These are phyloP conservation scores for Mastomys natalensis DNA, from an alignment of 2,113 vertebrate genomes.

Conservation along the genomic window DNA sequence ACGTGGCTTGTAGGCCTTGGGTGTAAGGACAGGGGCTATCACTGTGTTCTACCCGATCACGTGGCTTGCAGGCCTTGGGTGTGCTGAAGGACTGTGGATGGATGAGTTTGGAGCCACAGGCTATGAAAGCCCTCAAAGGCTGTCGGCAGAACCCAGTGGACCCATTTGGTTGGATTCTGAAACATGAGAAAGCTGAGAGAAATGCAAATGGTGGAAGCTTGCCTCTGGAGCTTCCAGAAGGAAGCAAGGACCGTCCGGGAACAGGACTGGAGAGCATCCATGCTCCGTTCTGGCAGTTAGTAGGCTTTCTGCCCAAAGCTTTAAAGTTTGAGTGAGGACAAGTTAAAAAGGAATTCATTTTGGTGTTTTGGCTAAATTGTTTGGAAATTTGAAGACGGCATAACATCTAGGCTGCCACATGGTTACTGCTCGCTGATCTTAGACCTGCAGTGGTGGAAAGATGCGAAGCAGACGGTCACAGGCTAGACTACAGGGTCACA, in stretches of 20 bases:
- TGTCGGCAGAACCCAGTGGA: neutral
- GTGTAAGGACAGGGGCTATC: neutral
- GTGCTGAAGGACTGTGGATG: no score
- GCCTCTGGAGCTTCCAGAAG: neutral
- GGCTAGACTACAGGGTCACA: neutral
- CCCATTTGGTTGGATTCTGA: neutral
- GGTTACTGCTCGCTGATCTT: neutral
- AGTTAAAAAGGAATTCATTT: neutral
- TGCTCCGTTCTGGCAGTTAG: neutral
- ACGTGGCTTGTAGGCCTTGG: neutral
- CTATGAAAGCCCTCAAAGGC: neutral
- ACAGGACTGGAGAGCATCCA: no score
- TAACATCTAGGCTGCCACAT: neutral
- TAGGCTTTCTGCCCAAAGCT: neutral
- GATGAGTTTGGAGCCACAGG: neutral
- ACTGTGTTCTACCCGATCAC: neutral
- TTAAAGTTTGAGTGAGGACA: neutral
- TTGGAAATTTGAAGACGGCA: neutral
- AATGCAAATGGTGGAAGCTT: neutral
- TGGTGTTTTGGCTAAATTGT: neutral
- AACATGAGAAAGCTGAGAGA: neutral
- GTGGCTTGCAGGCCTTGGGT: neutral
- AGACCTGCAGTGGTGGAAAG: neutral
- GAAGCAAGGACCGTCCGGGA: neutral
- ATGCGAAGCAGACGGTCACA: neutral